phyloP scores from a whole-genome alignment of 2,113 vertebrate genomes.

The Rhinolophus ferrumequinum region DNA sequence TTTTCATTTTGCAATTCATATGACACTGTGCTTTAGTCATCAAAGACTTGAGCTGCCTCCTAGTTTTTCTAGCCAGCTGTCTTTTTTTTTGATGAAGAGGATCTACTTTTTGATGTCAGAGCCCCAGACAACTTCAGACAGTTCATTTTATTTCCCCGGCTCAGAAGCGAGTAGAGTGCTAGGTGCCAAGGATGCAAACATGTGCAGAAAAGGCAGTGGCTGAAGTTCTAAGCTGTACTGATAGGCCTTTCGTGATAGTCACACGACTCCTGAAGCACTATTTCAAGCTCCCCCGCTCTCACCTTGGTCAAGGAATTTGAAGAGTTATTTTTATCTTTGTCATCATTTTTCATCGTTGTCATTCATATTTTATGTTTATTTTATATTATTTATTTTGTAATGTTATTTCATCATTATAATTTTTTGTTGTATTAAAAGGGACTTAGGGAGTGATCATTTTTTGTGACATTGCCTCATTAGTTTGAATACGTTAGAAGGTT shows the following conservation, averaged over 20 bases:
- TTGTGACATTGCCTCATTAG: neutral
- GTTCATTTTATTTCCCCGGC: neutral
- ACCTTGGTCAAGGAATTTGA: neutral
- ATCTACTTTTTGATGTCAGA: neutral
- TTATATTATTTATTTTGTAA: neutral
- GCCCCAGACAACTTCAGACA: neutral
- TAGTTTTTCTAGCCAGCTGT: neutral
- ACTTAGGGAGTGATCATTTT: neutral
- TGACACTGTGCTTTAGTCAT: neutral
- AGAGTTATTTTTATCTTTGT: neutral
- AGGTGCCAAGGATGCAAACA: neutral
- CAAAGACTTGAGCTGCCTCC: neutral
- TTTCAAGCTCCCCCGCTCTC: neutral
- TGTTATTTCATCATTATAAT: neutral
- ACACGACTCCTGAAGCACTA: fast-evolving
- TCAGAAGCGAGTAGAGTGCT: neutral
- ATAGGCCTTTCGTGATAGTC: neutral
- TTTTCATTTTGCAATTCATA: neutral
- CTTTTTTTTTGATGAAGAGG: neutral
- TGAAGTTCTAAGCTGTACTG: no score
- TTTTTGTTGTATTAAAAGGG: neutral
- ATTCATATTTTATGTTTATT: neutral
- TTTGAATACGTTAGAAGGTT: neutral
- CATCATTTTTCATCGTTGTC: neutral
- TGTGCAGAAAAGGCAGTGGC: fast-evolving